Evolutionary conservation across 2,888 invertebrate genomes (phyloP).

Genomic region (Penaeus monodon): DNA sequence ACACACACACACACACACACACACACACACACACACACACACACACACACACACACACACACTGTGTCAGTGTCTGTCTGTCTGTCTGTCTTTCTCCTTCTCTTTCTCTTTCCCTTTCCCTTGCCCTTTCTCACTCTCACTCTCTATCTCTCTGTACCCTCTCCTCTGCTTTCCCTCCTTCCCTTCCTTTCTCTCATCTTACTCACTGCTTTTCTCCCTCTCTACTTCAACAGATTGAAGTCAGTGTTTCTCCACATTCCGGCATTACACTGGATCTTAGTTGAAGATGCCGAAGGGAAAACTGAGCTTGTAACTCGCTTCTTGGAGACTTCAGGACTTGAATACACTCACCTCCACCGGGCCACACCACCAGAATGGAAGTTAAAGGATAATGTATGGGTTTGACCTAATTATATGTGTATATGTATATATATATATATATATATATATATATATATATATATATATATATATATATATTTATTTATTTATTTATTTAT

Average conservation of each 20-base stretch:
- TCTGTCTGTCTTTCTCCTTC: no score
- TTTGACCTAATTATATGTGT: neutral
- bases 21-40: no score
- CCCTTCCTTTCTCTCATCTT: no score
- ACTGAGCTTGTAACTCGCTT: constrained; percentile 81
- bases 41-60: no score
- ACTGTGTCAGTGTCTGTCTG: no score
- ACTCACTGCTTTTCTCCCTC: constrained; percentile 2
- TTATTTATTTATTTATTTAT: no score
- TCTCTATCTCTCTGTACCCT: no score
- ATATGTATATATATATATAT: neutral
- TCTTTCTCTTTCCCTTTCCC: no score
- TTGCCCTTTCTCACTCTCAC: no score
- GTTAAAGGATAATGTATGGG: constrained; percentile 74
- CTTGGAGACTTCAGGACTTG: constrained; percentile 77
- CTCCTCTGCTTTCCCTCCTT: no score
- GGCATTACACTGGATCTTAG: constrained; percentile 91
- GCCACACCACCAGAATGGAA: constrained; percentile 81
- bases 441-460: neutral
- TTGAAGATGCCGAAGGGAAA: constrained; percentile 85
- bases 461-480: neutral
- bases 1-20: no score
- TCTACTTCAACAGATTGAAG: constrained; percentile 77
- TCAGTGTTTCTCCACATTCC: constrained; percentile 88
- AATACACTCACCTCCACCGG: constrained; percentile 78